A percentile compares a stretch with the other conserved stretches of the same genome.
Conservation (phyloP, 2,113 vertebrate species). For the Phrynocephalus versicolor region DNA sequence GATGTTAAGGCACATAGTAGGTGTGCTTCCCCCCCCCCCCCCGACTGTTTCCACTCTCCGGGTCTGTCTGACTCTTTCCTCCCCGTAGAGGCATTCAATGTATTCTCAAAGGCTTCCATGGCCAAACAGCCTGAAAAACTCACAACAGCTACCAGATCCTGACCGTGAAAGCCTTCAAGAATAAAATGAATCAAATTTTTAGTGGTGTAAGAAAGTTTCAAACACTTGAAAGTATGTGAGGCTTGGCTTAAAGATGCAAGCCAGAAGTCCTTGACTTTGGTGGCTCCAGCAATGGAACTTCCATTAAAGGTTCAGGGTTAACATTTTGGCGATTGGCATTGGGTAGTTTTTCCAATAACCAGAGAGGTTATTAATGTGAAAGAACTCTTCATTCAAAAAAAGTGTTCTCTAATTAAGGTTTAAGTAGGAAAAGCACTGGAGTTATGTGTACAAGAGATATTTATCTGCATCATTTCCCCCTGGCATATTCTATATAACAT, state of each 20-base stretch:
- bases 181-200: slow-evolving; percentile 8
- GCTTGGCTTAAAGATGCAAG: not conserved
- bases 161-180: no score
- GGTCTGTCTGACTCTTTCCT: no score
- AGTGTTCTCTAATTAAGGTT: not conserved
- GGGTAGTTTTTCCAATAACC: not conserved
- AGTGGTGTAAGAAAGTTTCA: not conserved
- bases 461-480: not conserved
- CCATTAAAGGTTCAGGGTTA: no score
- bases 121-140: no score
- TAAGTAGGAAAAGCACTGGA: not conserved
- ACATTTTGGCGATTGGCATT: not conserved
- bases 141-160: no score
- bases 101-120: no score
- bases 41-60: no score
- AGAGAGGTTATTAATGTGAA: not conserved
- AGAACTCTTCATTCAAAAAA: not conserved
- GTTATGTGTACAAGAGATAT: not conserved
- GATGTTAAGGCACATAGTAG: no score
- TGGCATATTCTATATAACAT: not conserved
- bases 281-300: no score
- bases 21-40: no score
- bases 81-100: no score
- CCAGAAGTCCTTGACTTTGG: no score
- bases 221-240: not conserved